Conservation (phyloP, 2,888 invertebrate genomes). For the Deilephila elpenor region DNA sequence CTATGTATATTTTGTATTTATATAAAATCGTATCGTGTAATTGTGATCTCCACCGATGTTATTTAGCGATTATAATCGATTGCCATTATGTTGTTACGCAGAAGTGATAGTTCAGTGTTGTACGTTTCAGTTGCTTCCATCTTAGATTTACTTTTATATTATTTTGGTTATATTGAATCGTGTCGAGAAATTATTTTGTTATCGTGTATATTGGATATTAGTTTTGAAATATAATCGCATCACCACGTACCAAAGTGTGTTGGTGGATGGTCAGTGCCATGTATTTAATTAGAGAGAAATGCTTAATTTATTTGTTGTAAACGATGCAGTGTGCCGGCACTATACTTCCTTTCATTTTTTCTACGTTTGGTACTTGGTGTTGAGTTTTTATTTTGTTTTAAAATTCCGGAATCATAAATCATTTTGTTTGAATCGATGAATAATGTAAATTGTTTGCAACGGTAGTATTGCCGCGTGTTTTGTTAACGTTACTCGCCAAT, state of each 20-base stretch:
- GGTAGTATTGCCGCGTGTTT: slow-evolving; percentile 66
- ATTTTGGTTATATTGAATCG: slow-evolving; percentile 69
- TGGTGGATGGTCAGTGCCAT: slow-evolving; percentile 81
- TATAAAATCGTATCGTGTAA: slow-evolving; percentile 81
- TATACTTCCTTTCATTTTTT: slow-evolving; percentile 71
- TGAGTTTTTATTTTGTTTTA: slow-evolving; percentile 64
- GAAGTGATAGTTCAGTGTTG: slow-evolving; percentile 65
- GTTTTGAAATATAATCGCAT: slow-evolving; percentile 46
- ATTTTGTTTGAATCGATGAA: slow-evolving; percentile 55
- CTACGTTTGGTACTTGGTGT: slow-evolving; percentile 80
- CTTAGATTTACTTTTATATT: slow-evolving; percentile 72
- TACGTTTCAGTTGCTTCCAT: slow-evolving; percentile 79
- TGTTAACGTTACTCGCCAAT: slow-evolving; percentile 51
- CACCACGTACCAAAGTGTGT: slow-evolving; percentile 76
- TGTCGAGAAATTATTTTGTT: slow-evolving; percentile 64
- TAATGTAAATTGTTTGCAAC: slow-evolving; percentile 47
- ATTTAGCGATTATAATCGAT: slow-evolving; percentile 79
- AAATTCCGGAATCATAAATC: slow-evolving; percentile 66
- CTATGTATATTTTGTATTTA: slow-evolving; percentile 84
- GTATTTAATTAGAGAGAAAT: slow-evolving; percentile 79
- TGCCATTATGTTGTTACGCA: slow-evolving; percentile 81
- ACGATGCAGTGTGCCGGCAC: slow-evolving; percentile 63
- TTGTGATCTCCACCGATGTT: slow-evolving; percentile 85
- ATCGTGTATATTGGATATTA: slow-evolving; percentile 52
- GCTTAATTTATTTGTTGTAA: slow-evolving; percentile 72